phyloP scores from a whole-genome alignment of 2,888 invertebrate genomes.

The Phymatocera aterrima region DNA sequence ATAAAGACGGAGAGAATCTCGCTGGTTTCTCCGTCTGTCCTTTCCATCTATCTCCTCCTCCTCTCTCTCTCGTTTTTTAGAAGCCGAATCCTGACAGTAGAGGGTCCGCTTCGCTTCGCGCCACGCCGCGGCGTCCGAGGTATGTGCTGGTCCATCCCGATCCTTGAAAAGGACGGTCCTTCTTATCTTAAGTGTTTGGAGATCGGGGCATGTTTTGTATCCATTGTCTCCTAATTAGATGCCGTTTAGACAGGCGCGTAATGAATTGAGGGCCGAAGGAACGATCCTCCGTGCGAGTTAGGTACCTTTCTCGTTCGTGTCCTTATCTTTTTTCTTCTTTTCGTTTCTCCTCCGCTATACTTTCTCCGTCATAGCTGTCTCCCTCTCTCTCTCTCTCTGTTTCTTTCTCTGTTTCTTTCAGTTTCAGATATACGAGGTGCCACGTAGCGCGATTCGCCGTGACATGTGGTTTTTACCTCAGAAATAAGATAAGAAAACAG shows the following conservation, averaged over 20 bases:
- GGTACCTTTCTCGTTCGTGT: background rate
- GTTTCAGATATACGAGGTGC: too few species aligned
- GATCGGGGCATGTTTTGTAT: slow-evolving; percentile 70
- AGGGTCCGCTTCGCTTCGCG: too few species aligned
- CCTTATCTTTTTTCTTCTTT: background rate
- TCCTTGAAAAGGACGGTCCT: slow-evolving; percentile 47
- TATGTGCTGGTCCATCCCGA: slow-evolving; percentile 51
- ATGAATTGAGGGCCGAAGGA: slow-evolving; percentile 62
- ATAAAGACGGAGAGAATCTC: too few species aligned
- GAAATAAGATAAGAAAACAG: too few species aligned
- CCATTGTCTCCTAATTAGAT: slow-evolving; percentile 72
- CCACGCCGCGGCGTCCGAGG: slow-evolving; percentile 47
- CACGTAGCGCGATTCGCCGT: too few species aligned
- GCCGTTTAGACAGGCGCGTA: slow-evolving; percentile 65
- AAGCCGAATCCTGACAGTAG: background rate
- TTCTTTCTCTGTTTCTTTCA: background rate
- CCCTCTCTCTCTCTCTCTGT: background rate
- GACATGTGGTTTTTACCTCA: too few species aligned
- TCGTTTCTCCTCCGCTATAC: background rate
- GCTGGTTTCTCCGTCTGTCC: too few species aligned
- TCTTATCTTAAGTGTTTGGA: slow-evolving; percentile 68
- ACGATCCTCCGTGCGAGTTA: slow-evolving; percentile 17
- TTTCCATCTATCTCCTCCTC: background rate
- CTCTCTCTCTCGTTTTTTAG: background rate
- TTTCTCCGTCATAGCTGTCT: too few species aligned